A percentile compares a stretch with the other conserved stretches of the same genome.
Conservation (phyloP, 2,888 invertebrate genomes). For the Platerodrilus igneus region DNA sequence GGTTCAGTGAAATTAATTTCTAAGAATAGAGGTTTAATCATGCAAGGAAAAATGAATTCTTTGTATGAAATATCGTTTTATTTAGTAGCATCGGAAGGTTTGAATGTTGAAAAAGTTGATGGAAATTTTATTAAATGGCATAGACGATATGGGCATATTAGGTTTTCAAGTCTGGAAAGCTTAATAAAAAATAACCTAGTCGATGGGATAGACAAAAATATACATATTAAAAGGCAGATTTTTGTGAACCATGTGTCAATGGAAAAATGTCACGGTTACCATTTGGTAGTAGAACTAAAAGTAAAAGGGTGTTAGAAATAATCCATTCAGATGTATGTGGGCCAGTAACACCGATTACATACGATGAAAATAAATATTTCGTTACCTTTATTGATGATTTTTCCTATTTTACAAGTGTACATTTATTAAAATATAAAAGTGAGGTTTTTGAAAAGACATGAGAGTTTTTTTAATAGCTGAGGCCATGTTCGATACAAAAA, state of each 20-base stretch:
- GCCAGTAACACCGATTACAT: conserved; percentile 11
- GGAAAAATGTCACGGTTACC: conserved; percentile 23
- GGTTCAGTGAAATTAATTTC: not conserved
- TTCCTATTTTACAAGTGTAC: conserved; percentile 10
- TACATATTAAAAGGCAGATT: conserved; percentile 18
- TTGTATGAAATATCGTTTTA: conserved; percentile 26
- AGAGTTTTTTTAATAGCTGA: not conserved
- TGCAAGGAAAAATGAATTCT: conserved; percentile 15
- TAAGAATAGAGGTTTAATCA: conserved; percentile 9
- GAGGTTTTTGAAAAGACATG: conserved; percentile 8
- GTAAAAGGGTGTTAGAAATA: conserved; percentile 19
- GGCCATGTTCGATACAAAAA: not conserved
- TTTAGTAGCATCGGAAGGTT: conserved; percentile 11
- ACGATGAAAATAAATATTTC: conserved; percentile 14
- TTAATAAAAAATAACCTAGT: conserved; percentile 14
- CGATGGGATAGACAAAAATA: conserved; percentile 12
- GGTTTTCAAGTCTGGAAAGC: conserved; percentile 13
- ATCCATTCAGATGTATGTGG: conserved; percentile 24
- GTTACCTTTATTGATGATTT: conserved; percentile 17
- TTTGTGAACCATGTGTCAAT: conserved; percentile 25
- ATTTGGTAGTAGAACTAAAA: conserved; percentile 21
- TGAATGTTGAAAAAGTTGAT: conserved; percentile 20
- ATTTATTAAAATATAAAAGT: conserved; percentile 11
- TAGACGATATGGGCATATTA: conserved; percentile 18
- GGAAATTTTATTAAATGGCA: conserved; percentile 20